These are phyloP conservation scores for Caenorhabditis doughertyi DNA, from an alignment of 2,888 invertebrate species.

Conservation along the genomic window DNA sequence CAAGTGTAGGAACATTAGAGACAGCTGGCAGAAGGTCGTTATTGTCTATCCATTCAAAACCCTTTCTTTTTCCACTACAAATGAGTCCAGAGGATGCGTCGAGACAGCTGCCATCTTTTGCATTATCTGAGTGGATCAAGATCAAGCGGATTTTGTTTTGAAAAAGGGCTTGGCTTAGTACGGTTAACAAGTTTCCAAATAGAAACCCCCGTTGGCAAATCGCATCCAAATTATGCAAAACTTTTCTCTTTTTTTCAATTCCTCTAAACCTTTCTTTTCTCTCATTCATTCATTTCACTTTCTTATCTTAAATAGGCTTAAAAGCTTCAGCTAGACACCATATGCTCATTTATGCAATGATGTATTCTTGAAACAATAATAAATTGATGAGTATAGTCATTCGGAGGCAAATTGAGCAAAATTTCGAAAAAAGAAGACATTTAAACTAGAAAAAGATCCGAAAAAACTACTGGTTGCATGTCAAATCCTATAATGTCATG, in stretches of 20 bases:
- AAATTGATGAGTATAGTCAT: slow-evolving; percentile 17
- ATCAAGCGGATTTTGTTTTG: not conserved
- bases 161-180: slow-evolving; percentile 33
- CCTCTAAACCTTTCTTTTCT: slow-evolving; percentile 10
- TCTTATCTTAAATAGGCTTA: slow-evolving; percentile 18
- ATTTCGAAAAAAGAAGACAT: not conserved
- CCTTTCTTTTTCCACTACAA: slow-evolving; percentile 31
- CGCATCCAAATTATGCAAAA: slow-evolving; percentile 47
- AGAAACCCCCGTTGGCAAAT: not conserved
- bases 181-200: slow-evolving; percentile 44
- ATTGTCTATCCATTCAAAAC: slow-evolving; percentile 22
- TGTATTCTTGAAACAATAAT: slow-evolving; percentile 5
- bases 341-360: slow-evolving; percentile 19
- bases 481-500: not conserved
- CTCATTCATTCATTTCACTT: slow-evolving; percentile 5
- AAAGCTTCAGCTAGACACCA: slow-evolving; percentile 24
- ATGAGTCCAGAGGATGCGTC: slow-evolving; percentile 37
- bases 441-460: not conserved
- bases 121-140: slow-evolving; percentile 46
- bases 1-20: slow-evolving; percentile 30
- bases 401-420: not conserved
- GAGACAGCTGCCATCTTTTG: slow-evolving; percentile 43
- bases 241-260: not conserved
- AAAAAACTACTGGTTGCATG: not conserved
- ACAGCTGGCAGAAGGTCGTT: slow-evolving; percentile 48